Conservation (phyloP, 2,113 vertebrate species). For the Acrocephalus kingi region DNA sequence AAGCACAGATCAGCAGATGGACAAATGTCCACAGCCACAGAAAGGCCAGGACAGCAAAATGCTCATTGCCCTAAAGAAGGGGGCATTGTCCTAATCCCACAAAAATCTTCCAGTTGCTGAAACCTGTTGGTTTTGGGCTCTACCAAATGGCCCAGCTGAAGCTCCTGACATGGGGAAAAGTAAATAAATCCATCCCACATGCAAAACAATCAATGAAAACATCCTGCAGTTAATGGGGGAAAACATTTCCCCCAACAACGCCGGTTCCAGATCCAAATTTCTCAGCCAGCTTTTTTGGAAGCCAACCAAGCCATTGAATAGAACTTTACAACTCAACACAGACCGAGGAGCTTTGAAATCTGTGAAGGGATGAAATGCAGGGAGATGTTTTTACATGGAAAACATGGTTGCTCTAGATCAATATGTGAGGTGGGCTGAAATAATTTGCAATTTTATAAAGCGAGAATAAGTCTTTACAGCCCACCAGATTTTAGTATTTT, state of each 20-base stretch:
- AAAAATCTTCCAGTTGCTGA: not conserved
- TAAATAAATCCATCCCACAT: not conserved
- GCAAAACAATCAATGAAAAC: not conserved
- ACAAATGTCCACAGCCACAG: not conserved
- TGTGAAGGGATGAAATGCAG: not conserved
- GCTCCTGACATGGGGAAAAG: not conserved
- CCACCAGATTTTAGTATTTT: not conserved
- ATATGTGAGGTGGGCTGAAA: not conserved
- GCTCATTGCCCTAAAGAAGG: not conserved
- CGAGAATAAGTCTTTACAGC: not conserved
- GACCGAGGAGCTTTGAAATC: not conserved
- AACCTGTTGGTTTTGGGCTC: not conserved
- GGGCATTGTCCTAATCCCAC: not conserved
- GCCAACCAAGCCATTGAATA: not conserved
- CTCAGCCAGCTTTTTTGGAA: not conserved
- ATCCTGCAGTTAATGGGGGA: not conserved
- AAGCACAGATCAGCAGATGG: not conserved
- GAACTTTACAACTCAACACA: not conserved
- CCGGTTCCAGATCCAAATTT: not conserved
- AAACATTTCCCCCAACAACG: not conserved
- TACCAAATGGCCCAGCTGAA: not conserved
- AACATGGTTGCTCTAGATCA: not conserved
- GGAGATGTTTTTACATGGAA: not conserved
- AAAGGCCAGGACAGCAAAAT: not conserved
- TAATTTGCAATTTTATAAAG: not conserved